Conservation (phyloP, 2,888 invertebrate species). For the Apamea sordens region DNA sequence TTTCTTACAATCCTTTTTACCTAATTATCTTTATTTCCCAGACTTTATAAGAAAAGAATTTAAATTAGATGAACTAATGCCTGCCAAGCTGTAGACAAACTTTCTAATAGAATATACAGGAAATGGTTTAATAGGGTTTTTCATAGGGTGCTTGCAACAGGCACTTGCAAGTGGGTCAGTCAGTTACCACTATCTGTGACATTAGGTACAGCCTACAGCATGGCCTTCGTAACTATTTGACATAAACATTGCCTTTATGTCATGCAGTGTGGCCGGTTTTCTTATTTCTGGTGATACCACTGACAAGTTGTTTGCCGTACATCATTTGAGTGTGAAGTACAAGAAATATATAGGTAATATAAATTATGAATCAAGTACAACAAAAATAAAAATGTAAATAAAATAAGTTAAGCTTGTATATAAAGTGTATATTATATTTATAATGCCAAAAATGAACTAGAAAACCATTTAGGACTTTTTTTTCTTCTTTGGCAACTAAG, state of each 20-base stretch:
- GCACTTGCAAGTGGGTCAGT: neutral
- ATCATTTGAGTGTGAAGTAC: conserved; percentile 5
- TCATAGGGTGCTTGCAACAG: neutral
- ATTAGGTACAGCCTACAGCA: neutral
- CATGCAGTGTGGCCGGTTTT: neutral
- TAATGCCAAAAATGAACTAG: neutral
- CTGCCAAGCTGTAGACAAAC: conserved; percentile 44
- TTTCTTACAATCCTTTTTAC: conserved; percentile 85
- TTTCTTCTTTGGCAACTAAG: no score
- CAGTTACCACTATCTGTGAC: neutral
- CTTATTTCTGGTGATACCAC: neutral
- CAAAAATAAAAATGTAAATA: neutral
- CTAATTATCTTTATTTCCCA: conserved; percentile 75
- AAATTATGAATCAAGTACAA: conserved; percentile 5
- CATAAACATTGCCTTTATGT: neutral
- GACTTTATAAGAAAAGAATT: conserved; percentile 78
- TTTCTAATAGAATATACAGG: neutral
- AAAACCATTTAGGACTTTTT: neutral
- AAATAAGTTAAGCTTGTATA: conserved; percentile 1
- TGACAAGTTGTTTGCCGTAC: neutral
- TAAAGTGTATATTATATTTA: neutral
- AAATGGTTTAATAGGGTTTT: neutral
- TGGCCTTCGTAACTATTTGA: neutral
- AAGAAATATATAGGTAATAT: conserved; percentile 1
- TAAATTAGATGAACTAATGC: conserved; percentile 77